Conservation (phyloP, 2,888 invertebrate genomes). For the Hoplodrina ambigua region DNA sequence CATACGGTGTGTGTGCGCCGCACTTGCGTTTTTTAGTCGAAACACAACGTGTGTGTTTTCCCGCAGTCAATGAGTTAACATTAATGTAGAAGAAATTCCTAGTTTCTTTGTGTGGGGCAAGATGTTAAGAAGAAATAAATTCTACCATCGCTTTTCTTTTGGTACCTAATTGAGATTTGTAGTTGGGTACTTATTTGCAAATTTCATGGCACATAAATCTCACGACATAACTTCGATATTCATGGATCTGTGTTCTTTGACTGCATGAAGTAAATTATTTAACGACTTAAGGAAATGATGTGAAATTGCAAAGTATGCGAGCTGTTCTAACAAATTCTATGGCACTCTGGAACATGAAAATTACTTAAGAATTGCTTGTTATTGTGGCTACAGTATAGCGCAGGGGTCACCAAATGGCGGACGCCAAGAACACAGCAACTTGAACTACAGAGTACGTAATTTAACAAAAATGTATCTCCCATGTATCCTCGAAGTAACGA, state of each 20-base stretch:
- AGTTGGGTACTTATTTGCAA: slow-evolving; percentile 1
- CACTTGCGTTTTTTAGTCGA: too few species aligned
- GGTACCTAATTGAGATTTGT: slow-evolving; percentile 17
- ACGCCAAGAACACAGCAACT: too few species aligned
- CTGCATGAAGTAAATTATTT: slow-evolving; percentile 32
- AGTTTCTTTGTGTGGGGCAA: too few species aligned
- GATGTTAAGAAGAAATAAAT: not conserved
- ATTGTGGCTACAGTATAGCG: slow-evolving; percentile 17
- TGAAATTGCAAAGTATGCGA: slow-evolving; percentile 38
- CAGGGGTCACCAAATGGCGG: too few species aligned
- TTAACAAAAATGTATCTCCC: too few species aligned
- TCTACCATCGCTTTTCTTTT: slow-evolving; percentile 22
- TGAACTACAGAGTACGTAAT: too few species aligned
- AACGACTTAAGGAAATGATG: slow-evolving; percentile 36
- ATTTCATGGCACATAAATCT: slow-evolving; percentile 26
- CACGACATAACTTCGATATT: slow-evolving; percentile 15
- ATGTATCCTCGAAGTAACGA: too few species aligned
- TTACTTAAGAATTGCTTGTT: slow-evolving; percentile 18
- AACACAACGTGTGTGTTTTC: too few species aligned
- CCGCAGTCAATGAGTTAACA: too few species aligned
- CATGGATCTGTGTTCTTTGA: slow-evolving; percentile 5
- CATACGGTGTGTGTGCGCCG: too few species aligned
- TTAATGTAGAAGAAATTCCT: too few species aligned
- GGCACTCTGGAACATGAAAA: slow-evolving; percentile 18
- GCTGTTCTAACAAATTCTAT: slow-evolving; percentile 38